phyloP scores from a whole-genome alignment of 2,113 vertebrate genomes.

The Gnathonemus longibarbis region DNA sequence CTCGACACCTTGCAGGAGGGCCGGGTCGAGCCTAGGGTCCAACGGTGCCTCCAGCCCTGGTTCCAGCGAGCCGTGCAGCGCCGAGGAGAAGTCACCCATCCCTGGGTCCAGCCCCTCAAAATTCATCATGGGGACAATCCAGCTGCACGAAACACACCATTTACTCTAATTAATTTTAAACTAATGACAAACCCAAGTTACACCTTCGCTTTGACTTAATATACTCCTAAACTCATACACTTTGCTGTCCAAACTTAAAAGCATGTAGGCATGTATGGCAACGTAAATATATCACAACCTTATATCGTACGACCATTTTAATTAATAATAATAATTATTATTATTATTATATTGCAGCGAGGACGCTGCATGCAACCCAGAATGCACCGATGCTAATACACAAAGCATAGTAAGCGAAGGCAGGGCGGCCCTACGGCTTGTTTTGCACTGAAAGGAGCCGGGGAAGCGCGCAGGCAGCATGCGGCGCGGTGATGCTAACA shows the following conservation, averaged over 20 bases:
- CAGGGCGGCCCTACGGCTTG: neutral
- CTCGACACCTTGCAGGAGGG: constrained; percentile 79
- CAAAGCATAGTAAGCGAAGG: neutral
- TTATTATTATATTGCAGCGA: neutral
- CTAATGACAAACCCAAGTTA: neutral
- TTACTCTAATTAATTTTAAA: neutral
- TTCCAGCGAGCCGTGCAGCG: constrained; percentile 59
- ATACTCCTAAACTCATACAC: neutral
- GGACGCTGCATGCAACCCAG: neutral
- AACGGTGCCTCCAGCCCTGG: constrained; percentile 73
- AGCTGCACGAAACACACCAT: constrained; percentile 24
- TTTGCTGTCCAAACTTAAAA: neutral
- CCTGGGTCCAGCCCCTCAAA: constrained; percentile 82
- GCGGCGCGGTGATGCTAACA: neutral
- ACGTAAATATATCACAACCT: neutral
- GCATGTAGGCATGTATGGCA: neutral
- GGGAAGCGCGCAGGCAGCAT: neutral
- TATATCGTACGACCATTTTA: neutral
- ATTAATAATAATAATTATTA: neutral
- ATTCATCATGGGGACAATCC: constrained; percentile 71
- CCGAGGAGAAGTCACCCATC: constrained; percentile 71
- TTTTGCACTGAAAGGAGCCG: neutral
- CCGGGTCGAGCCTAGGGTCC: constrained; percentile 78
- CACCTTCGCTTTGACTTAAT: neutral
- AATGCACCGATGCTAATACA: neutral